These are phyloP conservation scores for Linnaemya vulpina DNA, from an alignment of 2,888 invertebrate species.

Conservation along the genomic window DNA sequence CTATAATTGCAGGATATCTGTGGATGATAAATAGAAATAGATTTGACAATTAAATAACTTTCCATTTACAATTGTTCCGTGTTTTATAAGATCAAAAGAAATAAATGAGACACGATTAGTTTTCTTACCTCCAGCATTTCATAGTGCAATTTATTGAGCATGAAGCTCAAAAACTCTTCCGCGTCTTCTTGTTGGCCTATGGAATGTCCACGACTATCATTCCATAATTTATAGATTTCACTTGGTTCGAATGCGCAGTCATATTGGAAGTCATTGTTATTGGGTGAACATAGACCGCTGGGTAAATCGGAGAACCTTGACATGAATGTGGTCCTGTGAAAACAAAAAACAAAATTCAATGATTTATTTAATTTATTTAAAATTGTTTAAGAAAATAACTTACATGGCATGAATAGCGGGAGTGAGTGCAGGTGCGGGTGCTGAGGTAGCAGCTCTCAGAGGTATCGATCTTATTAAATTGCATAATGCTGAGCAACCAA, in stretches of 20 bases:
- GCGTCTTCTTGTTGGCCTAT: constrained; percentile 98
- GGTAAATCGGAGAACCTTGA: constrained; percentile 90
- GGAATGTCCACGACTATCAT: constrained; percentile 88
- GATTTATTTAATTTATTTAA: background rate
- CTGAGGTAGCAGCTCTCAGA: constrained; percentile 86
- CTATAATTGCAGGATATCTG: constrained; percentile 88
- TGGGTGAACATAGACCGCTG: constrained; percentile 84
- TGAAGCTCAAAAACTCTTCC: constrained; percentile 96
- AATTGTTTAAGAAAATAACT: constrained; percentile 72
- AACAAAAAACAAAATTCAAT: constrained; percentile 4
- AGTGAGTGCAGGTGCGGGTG: constrained; percentile 85
- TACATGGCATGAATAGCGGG: constrained; percentile 96
- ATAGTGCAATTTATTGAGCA: constrained; percentile 97
- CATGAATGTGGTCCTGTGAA: constrained; percentile 85
- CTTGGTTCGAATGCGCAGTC: constrained; percentile 95
- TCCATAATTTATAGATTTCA: constrained; percentile 92
- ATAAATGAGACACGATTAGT: background rate
- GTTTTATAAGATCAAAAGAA: constrained; percentile 84
- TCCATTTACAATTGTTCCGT: too few relatives aligned
- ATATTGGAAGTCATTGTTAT: constrained; percentile 85
- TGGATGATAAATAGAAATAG: constrained; percentile 29
- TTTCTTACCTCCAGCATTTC: constrained; percentile 94
- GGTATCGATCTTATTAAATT: constrained; percentile 93
- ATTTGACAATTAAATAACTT: constrained; percentile 83
- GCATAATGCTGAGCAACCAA: constrained; percentile 97